These are phyloP conservation scores for Julus scandinavius DNA, from an alignment of 2,888 invertebrate species.

Conservation along the genomic window DNA sequence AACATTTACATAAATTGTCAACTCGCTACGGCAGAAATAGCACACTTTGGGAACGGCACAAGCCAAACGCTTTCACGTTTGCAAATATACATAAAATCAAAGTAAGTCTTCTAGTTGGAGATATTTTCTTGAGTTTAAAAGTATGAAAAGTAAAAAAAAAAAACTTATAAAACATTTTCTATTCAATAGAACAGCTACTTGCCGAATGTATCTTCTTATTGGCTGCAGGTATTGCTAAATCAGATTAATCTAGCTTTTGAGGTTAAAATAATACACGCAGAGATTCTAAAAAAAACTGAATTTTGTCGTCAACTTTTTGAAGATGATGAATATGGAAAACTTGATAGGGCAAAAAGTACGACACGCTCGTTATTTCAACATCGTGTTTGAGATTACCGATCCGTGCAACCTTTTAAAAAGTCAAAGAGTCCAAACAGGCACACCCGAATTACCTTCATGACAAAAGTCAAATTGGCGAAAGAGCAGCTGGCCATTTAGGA, in stretches of 20 bases:
- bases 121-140: neutral
- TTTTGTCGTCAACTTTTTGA: too few relatives aligned
- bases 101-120: neutral
- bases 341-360: too few relatives aligned
- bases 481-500: constrained; percentile 31
- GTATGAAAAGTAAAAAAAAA: neutral
- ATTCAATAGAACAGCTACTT: neutral
- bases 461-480: constrained; percentile 5
- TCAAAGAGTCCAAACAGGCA: neutral
- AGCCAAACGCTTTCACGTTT: neutral
- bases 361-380: neutral
- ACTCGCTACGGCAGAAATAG: neutral
- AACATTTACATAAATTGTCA: neutral
- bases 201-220: neutral
- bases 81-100: neutral
- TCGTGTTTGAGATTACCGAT: neutral
- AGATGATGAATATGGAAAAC: too few relatives aligned
- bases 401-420: neutral
- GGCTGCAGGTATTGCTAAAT: neutral
- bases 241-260: neutral
- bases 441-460: neutral
- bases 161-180: neutral
- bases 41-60: neutral
- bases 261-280: neutral
- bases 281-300: too few relatives aligned